These are phyloP conservation scores for Semotilus atromaculatus DNA, from an alignment of 2,797 vertebrate species.

Conservation along the genomic window DNA sequence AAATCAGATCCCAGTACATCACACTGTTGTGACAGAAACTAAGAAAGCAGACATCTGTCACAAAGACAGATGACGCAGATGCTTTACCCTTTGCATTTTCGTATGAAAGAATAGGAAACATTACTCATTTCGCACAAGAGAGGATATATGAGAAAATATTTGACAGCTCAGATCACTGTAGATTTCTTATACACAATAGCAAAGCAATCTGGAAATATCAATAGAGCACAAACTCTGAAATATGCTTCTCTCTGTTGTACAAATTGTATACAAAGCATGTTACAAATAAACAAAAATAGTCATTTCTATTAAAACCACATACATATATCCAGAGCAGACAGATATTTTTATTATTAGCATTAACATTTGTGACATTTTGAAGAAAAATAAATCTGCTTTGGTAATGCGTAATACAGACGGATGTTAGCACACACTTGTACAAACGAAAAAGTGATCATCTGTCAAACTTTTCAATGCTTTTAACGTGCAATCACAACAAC, in stretches of 20 bases:
- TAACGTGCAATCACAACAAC: neutral
- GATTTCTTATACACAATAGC: neutral
- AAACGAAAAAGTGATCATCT: neutral
- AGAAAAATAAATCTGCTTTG: neutral
- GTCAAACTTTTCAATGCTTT: neutral
- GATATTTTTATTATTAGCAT: constrained; percentile 22
- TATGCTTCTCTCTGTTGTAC: neutral
- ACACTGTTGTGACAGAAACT: constrained; percentile 28
- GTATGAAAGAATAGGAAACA: constrained; percentile 20
- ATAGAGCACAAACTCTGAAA: neutral
- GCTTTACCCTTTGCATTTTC: constrained; percentile 23
- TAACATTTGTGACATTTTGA: neutral
- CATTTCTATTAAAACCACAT: neutral
- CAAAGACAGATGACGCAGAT: constrained; percentile 34
- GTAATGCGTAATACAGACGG: neutral
- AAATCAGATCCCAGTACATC: constrained; percentile 41
- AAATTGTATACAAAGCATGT: neutral
- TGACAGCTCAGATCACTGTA: neutral
- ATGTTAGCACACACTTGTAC: neutral
- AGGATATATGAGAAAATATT: neutral
- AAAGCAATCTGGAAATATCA: neutral
- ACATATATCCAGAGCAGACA: neutral
- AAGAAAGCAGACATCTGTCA: constrained; percentile 24
- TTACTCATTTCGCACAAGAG: constrained; percentile 19
- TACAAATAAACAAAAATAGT: neutral